phyloP scores from a whole-genome alignment of 53 echinoderm and acorn worm genomes.

The Echinometra lucunter region DNA sequence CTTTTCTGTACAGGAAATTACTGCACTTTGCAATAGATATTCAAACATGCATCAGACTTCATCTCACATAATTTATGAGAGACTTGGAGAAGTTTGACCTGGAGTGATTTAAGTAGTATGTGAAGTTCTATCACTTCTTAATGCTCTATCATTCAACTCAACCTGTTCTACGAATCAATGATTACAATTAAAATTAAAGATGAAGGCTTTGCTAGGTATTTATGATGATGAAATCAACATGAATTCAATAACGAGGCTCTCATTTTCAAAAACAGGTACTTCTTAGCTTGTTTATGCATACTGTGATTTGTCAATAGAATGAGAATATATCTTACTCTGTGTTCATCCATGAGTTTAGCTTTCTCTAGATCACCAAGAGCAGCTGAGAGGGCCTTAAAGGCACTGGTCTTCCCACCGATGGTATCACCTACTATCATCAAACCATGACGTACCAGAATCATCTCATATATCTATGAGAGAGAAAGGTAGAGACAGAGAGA shows the following conservation, averaged over 20 bases:
- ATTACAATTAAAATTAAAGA: too few species aligned
- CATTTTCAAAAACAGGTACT: not conserved
- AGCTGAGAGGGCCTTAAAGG: conserved; percentile 87
- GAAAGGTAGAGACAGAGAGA: not conserved
- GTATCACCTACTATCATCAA: conserved; percentile 98
- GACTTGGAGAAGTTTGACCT: too few species aligned
- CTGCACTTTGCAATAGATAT: not conserved
- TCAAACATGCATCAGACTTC: too few species aligned
- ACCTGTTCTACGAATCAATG: too few species aligned
- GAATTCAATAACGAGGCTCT: too few species aligned
- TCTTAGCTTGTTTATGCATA: not conserved
- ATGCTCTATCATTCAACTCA: too few species aligned
- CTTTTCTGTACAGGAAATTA: not conserved
- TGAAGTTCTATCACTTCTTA: too few species aligned
- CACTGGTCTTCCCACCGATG: conserved; percentile 94
- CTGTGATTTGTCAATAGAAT: not conserved
- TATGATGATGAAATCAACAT: too few species aligned
- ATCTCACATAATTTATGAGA: too few species aligned
- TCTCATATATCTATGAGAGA: conserved; percentile 89
- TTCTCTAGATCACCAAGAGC: conserved; percentile 85
- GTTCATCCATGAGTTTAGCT: conserved; percentile 89
- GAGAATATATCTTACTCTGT: conserved; percentile 70
- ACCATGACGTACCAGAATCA: conserved; percentile 98
- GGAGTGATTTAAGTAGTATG: too few species aligned
- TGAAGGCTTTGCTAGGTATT: too few species aligned